A percentile compares a stretch with the other conserved stretches of the same genome.
phyloP scores from a whole-genome alignment of 2,888 invertebrate genomes.

The Apamea sordens region DNA sequence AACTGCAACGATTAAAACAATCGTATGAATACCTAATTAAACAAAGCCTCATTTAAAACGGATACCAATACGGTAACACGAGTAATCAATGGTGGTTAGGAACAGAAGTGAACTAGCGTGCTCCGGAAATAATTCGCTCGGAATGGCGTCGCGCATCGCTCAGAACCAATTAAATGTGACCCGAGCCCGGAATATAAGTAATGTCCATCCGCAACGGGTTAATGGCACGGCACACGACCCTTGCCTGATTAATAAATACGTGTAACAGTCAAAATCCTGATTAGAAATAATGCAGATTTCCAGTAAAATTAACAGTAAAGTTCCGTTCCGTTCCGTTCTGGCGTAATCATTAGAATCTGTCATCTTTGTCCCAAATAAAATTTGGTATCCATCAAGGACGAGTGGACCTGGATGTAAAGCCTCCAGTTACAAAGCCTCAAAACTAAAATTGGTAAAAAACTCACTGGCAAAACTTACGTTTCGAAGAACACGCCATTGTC shows the following conservation, averaged over 20 bases:
- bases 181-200: slow-evolving; percentile 55
- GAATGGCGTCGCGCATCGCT: slow-evolving; percentile 58
- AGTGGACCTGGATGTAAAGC: not conserved
- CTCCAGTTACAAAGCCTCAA: not conserved
- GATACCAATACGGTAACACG: slow-evolving; percentile 27
- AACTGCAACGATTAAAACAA: not conserved
- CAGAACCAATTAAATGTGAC: slow-evolving; percentile 68
- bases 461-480: not conserved
- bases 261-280: slow-evolving; percentile 26
- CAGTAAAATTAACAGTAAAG: not conserved
- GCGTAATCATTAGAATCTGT: not conserved
- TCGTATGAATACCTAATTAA: not conserved
- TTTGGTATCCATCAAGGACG: not conserved
- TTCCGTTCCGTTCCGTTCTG: not conserved
- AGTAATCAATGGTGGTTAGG: slow-evolving; percentile 50
- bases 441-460: slow-evolving; percentile 7
- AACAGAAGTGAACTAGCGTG: slow-evolving; percentile 54
- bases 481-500: slow-evolving; percentile 29
- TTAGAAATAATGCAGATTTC: slow-evolving; percentile 32
- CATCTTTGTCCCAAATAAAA: not conserved
- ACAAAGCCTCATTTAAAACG: not conserved
- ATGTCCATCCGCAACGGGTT: slow-evolving; percentile 55
- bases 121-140: slow-evolving; percentile 64
- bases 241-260: slow-evolving; percentile 42
- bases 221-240: slow-evolving; percentile 45